Evolutionary conservation across 2,888 invertebrate species (phyloP), one percentile per base, ranked within the genome.

Genomic region (Leptogaster cylindrica): DNA sequence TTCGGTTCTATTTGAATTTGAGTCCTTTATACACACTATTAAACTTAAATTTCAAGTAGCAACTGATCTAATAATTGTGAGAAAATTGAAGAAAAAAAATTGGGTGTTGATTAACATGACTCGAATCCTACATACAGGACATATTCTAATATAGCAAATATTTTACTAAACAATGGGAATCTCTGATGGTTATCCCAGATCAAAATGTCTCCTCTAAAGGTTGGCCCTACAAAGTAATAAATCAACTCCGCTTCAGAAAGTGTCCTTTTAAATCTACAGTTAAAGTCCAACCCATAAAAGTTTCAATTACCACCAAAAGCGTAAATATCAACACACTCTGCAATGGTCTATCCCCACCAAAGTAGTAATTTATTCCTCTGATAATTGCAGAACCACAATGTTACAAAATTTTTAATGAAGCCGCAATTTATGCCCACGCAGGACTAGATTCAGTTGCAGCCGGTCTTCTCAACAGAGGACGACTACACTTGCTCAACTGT

Each of bases 321-420:
- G 65, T 52, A 67, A 70, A 70, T 67, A 70, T 58, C 61, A 67
- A 51, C 52, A 58, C 33, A 65, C 44, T 48, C 61, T 25, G 36
- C 12, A 10, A 12, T 25, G 48, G 12, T 5, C 61, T 55, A 8
- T 39, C 23, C 12, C 28, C 28, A 44, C 58, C 50, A 66, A 58
- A 46, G 64, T 41, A 55, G 66, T 67, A 70, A 68, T 71, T 71
- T 71, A 71, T 70, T 71, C 68, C 70, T 55, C 58, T 36, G 66
- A 67, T 69, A 71, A 70, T 71, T 70, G 68, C 70, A 52, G 55
- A 55, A 67, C 71, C 71, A 70, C 70, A 70, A 70, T 71, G 71
- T 69, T 68, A 69, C 70, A 70, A 70, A 67, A 69, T 71, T 71
- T 71, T 71, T 71, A 71, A 71, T 71, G 71, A 71, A 70, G 71